A percentile compares a stretch with the other conserved stretches of the same genome.
These are phyloP conservation scores for Gonatopus flavifemur DNA, from an alignment of 1,140 invertebrate genomes.

Conservation along the genomic window DNA sequence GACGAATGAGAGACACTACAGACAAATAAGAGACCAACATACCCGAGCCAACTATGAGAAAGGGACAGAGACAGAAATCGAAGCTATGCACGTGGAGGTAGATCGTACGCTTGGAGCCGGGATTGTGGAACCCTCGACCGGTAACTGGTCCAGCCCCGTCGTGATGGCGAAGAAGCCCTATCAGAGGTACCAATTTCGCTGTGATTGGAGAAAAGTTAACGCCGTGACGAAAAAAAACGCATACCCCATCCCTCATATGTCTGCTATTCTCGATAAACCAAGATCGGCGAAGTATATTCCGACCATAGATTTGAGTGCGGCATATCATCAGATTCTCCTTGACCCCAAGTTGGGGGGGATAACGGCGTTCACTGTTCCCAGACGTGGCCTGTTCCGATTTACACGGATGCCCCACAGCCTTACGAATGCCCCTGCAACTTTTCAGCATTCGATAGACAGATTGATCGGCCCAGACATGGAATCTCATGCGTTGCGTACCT, in stretches of 20 bases:
- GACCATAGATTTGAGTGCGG: not conserved
- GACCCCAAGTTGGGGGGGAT: too few relatives aligned
- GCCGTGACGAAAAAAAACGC: slow-evolving; percentile 18
- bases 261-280: not conserved
- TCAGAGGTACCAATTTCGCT: slow-evolving; percentile 6
- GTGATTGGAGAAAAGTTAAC: not conserved
- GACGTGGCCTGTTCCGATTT: not conserved
- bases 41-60: too few relatives aligned
- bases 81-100: not conserved
- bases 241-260: slow-evolving; percentile 20
- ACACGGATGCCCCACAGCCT: not conserved
- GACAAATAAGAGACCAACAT: too few relatives aligned
- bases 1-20: too few relatives aligned
- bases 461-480: too few relatives aligned
- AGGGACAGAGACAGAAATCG: too few relatives aligned
- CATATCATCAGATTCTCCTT: not conserved
- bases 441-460: not conserved
- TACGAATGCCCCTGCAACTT: not conserved
- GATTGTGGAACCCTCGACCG: slow-evolving; percentile 42
- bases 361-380: too few relatives aligned
- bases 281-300: not conserved
- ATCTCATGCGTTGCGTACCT: not conserved
- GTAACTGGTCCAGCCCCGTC: slow-evolving; percentile 42
- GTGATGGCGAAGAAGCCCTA: slow-evolving; percentile 45
- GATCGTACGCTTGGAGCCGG: slow-evolving; percentile 29